Evolutionary conservation across 2,797 vertebrate genomes (phyloP).

Genomic region (Nannoperca australis): DNA sequence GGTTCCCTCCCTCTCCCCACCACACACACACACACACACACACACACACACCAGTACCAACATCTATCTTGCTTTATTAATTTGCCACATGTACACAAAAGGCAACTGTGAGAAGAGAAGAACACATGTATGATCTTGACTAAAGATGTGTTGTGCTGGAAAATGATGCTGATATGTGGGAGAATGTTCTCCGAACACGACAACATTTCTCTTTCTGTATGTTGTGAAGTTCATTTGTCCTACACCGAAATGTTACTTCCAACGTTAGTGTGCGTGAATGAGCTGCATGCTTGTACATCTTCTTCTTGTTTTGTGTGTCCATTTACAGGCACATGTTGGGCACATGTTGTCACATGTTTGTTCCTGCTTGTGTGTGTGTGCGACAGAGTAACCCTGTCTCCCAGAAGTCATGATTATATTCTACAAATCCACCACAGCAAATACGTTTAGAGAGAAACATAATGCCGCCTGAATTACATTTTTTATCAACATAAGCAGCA

Average conservation of each 20-base stretch:
- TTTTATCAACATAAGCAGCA: background rate
- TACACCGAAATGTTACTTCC: background rate
- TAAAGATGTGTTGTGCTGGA: slow-evolving; percentile 10
- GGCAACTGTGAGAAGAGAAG: slow-evolving; percentile 18
- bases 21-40: background rate
- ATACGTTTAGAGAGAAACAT: background rate
- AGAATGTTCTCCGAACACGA: background rate
- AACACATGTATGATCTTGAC: slow-evolving; percentile 18
- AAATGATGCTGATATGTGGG: slow-evolving; percentile 16
- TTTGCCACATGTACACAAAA: slow-evolving; percentile 57
- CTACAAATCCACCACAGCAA: background rate
- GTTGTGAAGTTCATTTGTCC: slow-evolving; percentile 28
- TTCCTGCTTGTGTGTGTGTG: background rate
- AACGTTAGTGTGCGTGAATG: slow-evolving; percentile 12
- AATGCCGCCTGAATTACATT: background rate
- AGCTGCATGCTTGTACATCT: slow-evolving; percentile 1
- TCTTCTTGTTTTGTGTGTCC: slow-evolving; percentile 11
- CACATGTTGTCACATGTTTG: background rate
- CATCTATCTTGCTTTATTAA: slow-evolving; percentile 43
- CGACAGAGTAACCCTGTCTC: background rate
- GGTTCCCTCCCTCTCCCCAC: slow-evolving; percentile 13
- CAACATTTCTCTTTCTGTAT: background rate
- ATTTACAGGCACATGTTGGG: background rate
- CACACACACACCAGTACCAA: background rate
- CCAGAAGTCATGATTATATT: background rate